Evolutionary conservation across 2,888 invertebrate genomes (phyloP).

Genomic region (Strigamia maritima): DNA sequence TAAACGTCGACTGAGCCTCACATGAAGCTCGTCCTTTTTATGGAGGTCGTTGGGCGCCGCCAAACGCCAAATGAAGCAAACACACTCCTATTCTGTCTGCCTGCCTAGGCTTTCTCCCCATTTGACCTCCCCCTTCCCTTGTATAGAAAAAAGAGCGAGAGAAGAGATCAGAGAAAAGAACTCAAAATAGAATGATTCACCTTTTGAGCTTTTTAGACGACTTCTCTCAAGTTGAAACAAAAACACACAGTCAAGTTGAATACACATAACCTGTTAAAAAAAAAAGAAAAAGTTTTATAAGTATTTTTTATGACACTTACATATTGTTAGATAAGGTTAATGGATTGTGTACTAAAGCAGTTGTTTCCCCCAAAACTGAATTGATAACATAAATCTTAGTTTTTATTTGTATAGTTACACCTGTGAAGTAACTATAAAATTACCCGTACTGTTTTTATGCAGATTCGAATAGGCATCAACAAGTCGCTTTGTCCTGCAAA

Average conservation of each 20-base stretch:
- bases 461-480: background rate
- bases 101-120: constrained; percentile 29
- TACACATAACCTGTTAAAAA: no score
- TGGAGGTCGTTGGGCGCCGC: constrained; percentile 32
- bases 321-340: background rate
- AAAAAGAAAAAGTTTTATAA: background rate
- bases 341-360: background rate
- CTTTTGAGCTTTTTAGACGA: background rate
- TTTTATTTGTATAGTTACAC: background rate
- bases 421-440: background rate
- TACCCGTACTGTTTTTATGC: background rate
- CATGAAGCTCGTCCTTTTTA: constrained; percentile 27
- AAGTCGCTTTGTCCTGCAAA: background rate
- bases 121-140: constrained; percentile 21
- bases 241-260: background rate
- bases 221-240: background rate
- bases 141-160: background rate
- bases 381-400: background rate
- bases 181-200: constrained; percentile 28
- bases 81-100: constrained; percentile 29
- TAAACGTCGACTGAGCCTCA: constrained; percentile 35
- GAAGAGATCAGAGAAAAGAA: background rate
- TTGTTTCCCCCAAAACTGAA: background rate
- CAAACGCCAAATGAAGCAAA: constrained; percentile 34
- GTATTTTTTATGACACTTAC: background rate